Evolutionary conservation across 1,140 invertebrate genomes (phyloP), one percentile per base, ranked within the genome.

Genomic region (Monochamus saltuarius): DNA sequence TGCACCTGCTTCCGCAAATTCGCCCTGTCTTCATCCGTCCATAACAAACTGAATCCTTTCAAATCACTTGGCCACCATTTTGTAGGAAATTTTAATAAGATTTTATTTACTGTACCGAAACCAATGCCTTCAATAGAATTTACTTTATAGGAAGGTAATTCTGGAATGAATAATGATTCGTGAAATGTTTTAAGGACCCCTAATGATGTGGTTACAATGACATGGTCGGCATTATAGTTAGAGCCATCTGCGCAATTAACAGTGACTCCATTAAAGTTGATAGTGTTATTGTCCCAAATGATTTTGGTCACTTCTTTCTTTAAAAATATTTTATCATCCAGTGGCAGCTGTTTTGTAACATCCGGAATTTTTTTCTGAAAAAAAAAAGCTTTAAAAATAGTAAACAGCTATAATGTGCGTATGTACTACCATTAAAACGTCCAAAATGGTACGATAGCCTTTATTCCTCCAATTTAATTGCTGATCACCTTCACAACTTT

Each of bases 31-130:
- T 82, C 66, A 39, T 79, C 68, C 1, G 72, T 73, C 85, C 85
- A 87, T 2, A 85, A 64, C 22, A 84, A 79, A 22, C 70, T 74
- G 69, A 81, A 83, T 47, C 75, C 79, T 22, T 56, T 54, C 6
- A 52, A 37, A 37, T 69, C 6, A 81, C 56, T 43, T 35, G 54
- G 80, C 83, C 87, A 87, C 81, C 88, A 90, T 19, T 78, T 78
- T 40, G 78, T 70, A 1, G 81, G 69, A 64, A 87, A 91, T 71
- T 87, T 82, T 14, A 91, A 67, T 65, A 88, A 91, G 50, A 95
- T 84, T 77, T 92, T 92, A 68, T 90, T 84, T 0, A 91, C 82
- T 1, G 84, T 84, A 37, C 88, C 89, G 62, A 89, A 81, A 10
- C 84, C 84, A 1, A 92, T 73, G n/a, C 81, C 81, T 71, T 85